Percentiles rank a stretch among this genome's conserved stretches.
Evolutionary conservation across 2,113 vertebrate species (phyloP).

Genomic region (Cheirogaleus medius): DNA sequence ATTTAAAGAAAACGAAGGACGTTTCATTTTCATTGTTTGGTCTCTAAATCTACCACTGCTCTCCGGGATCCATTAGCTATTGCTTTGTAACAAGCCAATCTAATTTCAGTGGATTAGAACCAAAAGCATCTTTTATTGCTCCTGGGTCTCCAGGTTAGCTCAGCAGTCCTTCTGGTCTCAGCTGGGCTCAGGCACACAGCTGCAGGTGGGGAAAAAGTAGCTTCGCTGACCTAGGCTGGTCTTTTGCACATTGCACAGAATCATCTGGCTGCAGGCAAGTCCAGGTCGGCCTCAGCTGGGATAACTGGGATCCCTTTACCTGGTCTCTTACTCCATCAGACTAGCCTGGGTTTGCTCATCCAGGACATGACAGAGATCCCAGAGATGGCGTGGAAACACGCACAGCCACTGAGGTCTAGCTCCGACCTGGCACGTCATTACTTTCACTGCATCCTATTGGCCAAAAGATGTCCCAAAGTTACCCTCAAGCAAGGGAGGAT

Average conservation of each 20-base stretch:
- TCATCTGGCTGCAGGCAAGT: not conserved
- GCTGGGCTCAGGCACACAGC: not conserved
- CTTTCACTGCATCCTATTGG: not conserved
- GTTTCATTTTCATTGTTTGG: not conserved
- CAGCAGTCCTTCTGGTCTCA: not conserved
- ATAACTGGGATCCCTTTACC: not conserved
- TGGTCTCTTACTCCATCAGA: not conserved
- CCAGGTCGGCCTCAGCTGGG: too few relatives aligned
- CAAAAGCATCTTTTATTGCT: not conserved
- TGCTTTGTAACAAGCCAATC: not conserved
- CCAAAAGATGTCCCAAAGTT: not conserved
- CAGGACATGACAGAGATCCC: rapidly evolving
- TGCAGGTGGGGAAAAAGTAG: rapidly evolving
- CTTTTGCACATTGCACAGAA: not conserved
- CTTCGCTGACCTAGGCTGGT: not conserved
- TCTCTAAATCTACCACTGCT: not conserved
- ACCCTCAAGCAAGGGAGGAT: not conserved
- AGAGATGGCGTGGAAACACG: not conserved
- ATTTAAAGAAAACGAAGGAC: not conserved
- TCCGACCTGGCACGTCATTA: not conserved
- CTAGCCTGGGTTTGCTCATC: not conserved
- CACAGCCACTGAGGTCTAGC: not conserved
- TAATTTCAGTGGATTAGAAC: not conserved
- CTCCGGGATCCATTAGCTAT: not conserved
- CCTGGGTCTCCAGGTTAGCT: not conserved